A percentile compares a stretch with the other conserved stretches of the same genome.
Evolutionary conservation across 2,888 invertebrate species (phyloP).

Genomic region (Liodrosophila aerea): DNA sequence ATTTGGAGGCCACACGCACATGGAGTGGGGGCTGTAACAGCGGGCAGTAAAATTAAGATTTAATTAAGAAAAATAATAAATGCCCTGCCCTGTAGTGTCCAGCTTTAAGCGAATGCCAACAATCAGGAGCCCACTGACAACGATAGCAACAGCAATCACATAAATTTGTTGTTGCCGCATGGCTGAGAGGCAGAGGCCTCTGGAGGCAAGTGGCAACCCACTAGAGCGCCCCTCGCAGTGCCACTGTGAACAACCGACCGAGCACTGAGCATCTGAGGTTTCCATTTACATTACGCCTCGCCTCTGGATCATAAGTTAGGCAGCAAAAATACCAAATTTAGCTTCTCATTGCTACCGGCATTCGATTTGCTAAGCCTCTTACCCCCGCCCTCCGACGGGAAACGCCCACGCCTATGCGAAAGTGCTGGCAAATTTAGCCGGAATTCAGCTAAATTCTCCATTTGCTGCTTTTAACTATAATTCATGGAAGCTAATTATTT

Average conservation of each 20-base stretch:
- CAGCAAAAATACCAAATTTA: slow-evolving; percentile 54
- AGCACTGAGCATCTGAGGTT: slow-evolving; percentile 38
- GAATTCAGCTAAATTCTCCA: slow-evolving; percentile 12
- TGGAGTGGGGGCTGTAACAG: background rate
- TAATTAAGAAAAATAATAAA: slow-evolving; percentile 75
- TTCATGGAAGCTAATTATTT: background rate
- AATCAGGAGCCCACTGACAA: slow-evolving; percentile 21
- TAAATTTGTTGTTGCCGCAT: slow-evolving; percentile 51
- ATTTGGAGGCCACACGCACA: slow-evolving; percentile 28
- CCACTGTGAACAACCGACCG: slow-evolving; percentile 11
- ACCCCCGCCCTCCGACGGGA: background rate
- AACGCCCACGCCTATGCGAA: background rate
- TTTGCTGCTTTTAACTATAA: background rate
- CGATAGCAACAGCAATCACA: slow-evolving; percentile 32
- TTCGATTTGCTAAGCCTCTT: slow-evolving; percentile 46
- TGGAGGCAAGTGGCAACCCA: too few relatives aligned
- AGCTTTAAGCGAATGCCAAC: slow-evolving; percentile 31
- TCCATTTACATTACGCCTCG: slow-evolving; percentile 38
- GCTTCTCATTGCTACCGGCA: slow-evolving; percentile 50
- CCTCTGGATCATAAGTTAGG: slow-evolving; percentile 29
- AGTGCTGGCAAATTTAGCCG: slow-evolving; percentile 28
- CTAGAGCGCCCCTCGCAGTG: too few relatives aligned
- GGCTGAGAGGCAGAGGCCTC: slow-evolving; percentile 9
- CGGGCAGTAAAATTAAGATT: slow-evolving; percentile 52
- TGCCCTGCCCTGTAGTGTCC: slow-evolving; percentile 37